phyloP scores from a whole-genome alignment of 2,888 invertebrate species.

The Mechanitis mazaeus region DNA sequence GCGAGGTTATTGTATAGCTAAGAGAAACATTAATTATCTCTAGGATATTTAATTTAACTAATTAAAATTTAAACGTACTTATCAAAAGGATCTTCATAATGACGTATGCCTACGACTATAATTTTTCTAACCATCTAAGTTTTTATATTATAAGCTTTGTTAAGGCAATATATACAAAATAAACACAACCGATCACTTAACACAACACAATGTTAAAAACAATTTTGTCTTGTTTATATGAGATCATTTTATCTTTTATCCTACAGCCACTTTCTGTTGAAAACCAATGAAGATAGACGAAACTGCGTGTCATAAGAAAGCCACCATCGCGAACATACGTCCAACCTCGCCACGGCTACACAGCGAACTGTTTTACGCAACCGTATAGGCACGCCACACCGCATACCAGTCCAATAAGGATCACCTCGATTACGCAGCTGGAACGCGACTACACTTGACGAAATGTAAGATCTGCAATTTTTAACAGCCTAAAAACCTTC shows the following conservation, averaged over 20 bases:
- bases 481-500: constrained; percentile 42
- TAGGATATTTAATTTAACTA: background rate
- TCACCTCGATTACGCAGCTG: constrained; percentile 64
- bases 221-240: background rate
- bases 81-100: constrained; percentile 71
- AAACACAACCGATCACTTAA: constrained; percentile 3
- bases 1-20: background rate
- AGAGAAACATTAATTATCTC: constrained; percentile 3
- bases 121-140: constrained; percentile 69
- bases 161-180: constrained; percentile 21
- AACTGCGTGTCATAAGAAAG: constrained; percentile 31
- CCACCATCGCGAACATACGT: constrained; percentile 45
- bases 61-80: constrained; percentile 40
- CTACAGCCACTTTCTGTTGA: constrained; percentile 34
- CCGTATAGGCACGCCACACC: constrained; percentile 40
- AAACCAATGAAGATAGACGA: constrained; percentile 46
- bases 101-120: constrained; percentile 65
- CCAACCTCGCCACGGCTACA: constrained; percentile 36
- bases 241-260: constrained; percentile 5
- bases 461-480: constrained; percentile 53
- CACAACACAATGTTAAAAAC: constrained; percentile 32
- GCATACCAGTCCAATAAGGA: constrained; percentile 69
- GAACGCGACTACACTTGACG: constrained; percentile 52
- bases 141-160: constrained; percentile 27
- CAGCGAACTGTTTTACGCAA: constrained; percentile 42